Evolutionary conservation across 1,140 invertebrate genomes (phyloP).

Genomic region (Penaeus vannamei): DNA sequence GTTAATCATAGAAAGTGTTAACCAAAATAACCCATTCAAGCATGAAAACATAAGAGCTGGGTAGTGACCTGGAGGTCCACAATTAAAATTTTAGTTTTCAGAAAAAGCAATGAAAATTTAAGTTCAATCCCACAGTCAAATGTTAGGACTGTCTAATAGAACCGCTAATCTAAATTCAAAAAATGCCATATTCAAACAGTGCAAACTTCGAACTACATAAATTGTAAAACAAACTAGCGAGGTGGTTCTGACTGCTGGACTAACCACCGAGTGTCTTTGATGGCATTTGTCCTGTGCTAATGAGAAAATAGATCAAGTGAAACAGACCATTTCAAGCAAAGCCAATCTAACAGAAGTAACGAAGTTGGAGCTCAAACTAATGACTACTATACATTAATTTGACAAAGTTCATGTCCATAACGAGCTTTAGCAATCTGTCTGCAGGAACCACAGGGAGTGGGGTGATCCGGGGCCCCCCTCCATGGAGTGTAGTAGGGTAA

Average conservation of each 20-base stretch:
- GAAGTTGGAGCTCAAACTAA: constrained; percentile 54
- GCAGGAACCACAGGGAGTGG: constrained; percentile 51
- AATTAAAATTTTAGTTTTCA: constrained; percentile 47
- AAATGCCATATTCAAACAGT: constrained; percentile 60
- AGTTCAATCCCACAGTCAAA: constrained; percentile 57
- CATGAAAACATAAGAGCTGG: constrained; percentile 60
- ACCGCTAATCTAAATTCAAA: constrained; percentile 52
- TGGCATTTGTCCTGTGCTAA: constrained; percentile 59
- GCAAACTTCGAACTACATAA: constrained; percentile 59
- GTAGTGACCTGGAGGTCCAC: constrained; percentile 48
- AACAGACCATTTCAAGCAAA: constrained; percentile 64
- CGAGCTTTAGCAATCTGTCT: constrained; percentile 64
- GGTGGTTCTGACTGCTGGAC: constrained; percentile 46
- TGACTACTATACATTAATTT: constrained; percentile 62
- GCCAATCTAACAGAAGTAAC: constrained; percentile 65
- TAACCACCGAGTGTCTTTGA: constrained; percentile 50
- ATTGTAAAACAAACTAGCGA: constrained; percentile 60
- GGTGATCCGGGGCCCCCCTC: constrained; percentile 58
- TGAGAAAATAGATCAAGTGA: constrained; percentile 57
- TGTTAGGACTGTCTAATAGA: constrained; percentile 60
- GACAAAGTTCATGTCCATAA: constrained; percentile 55
- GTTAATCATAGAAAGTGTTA: constrained; percentile 59
- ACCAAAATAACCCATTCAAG: constrained; percentile 65
- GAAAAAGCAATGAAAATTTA: constrained; percentile 44
- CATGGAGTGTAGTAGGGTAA: constrained; percentile 64